Evolutionary conservation across 1,140 invertebrate species (phyloP).

Genomic region (Chrysopa pallens): DNA sequence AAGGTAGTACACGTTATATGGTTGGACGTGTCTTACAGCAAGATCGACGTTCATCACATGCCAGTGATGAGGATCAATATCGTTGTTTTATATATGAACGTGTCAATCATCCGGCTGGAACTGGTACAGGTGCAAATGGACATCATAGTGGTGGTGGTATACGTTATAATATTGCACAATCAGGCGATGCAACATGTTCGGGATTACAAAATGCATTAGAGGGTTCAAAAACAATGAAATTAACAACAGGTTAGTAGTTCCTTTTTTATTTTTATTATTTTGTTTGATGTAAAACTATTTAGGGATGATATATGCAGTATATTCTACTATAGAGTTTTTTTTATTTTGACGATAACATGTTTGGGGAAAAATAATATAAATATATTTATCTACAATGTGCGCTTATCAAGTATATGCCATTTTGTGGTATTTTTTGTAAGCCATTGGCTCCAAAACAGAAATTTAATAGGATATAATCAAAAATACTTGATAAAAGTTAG

Average conservation of each 20-base stretch:
- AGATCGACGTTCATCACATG: constrained; percentile 23
- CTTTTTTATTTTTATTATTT: not conserved
- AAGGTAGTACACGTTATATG: constrained; percentile 62
- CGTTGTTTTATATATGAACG: constrained; percentile 49
- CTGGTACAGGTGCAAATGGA: constrained; percentile 23
- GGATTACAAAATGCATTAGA: constrained; percentile 44
- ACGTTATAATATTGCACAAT: constrained; percentile 49
- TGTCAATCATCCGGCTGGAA: constrained; percentile 16
- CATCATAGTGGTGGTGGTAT: constrained; percentile 22
- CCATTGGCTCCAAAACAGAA: too few species aligned
- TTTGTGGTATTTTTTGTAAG: too few species aligned
- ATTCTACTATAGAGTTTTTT: too few species aligned
- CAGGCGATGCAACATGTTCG: constrained; percentile 64
- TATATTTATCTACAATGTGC: too few species aligned
- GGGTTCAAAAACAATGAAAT: constrained; percentile 40
- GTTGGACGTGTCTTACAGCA: constrained; percentile 42
- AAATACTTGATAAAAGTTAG: too few species aligned
- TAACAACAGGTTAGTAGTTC: constrained; percentile 34
- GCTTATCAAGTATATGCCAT: too few species aligned
- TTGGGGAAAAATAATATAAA: too few species aligned
- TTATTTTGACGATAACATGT: too few species aligned
- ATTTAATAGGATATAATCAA: too few species aligned
- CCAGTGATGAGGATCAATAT: constrained; percentile 36
- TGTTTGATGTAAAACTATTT: not conserved
- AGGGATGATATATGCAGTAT: too few species aligned